Evolutionary conservation across 2,888 invertebrate species (phyloP), one percentile per base, ranked within the genome.

Genomic region (Stomorhina lunata): DNA sequence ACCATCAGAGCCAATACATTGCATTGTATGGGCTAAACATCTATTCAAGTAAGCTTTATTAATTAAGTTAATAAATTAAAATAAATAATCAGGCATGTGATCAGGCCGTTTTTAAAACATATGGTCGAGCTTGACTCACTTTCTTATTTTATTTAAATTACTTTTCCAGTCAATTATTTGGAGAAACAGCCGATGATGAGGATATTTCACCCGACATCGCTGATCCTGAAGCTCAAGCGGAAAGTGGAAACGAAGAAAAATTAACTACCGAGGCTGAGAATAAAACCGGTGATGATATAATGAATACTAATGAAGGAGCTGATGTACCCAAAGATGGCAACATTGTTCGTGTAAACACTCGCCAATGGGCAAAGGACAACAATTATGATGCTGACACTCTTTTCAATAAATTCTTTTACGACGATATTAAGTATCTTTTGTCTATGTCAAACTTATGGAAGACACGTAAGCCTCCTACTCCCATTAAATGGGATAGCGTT

Each of bases 11-110:
- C 98, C 98, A 0, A 98, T 99, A 86, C 99, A 99, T 92, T 99
- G 99, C 90, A 98, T 99, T 85, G 99, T 99, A 20, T 99, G 99
- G 99, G 97, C 98, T 0, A 99, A 99, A 91, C 98, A 99, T 93
- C 93, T 99, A 9, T 99, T 99, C 92, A 99, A 99, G 96, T 97
- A 91, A 92, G 93, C 92, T 25, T 5, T 9, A 12, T 1, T 40
- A 20, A n/a, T n/a, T n/a, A n/a, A n/a, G n/a, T n/a, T 6, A 9
- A 17, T 9, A 45, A n/a, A 20, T n/a, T n/a, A n/a, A n/a, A n/a
- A n/a, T n/a, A n/a, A n/a, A n/a, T n/a, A n/a, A n/a, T n/a, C n/a
- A n/a, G n/a, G n/a, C n/a, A n/a, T n/a, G n/a, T n/a, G n/a, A n/a
- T n/a, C n/a, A n/a, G n/a, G n/a, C n/a, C n/a, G n/a, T n/a, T n/a